These are phyloP conservation scores for Cygnus olor DNA, from an alignment of 2,797 vertebrate genomes.

Conservation along the genomic window DNA sequence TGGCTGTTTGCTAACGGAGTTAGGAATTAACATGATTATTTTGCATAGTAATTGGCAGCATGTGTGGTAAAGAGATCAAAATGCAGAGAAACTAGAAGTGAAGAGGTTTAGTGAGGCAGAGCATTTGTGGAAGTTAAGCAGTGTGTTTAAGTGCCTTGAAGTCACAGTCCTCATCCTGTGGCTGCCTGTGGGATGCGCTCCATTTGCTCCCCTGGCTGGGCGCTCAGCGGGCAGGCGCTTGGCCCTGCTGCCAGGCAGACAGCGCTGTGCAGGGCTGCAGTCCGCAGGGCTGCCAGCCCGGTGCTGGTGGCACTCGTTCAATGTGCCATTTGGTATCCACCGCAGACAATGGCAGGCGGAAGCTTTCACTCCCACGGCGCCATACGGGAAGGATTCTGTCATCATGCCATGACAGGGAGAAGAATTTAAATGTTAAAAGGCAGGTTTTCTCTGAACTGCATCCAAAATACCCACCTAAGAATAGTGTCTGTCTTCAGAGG, in stretches of 20 bases:
- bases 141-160: neutral
- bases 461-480: conserved; percentile 7
- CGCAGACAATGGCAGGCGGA: neutral
- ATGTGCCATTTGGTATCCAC: neutral
- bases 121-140: neutral
- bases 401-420: neutral
- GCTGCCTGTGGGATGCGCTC: fast-evolving
- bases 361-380: conserved; percentile 11
- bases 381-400: conserved; percentile 40
- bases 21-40: neutral
- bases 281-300: fast-evolving
- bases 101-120: neutral
- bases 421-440: conserved; percentile 2
- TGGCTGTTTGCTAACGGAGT: neutral
- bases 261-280: fast-evolving
- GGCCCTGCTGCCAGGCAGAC: neutral
- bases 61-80: neutral
- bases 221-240: neutral
- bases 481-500: neutral
- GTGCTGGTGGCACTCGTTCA: neutral
- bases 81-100: neutral
- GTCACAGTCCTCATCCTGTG: fast-evolving
- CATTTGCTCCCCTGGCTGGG: neutral
- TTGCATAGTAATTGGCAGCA: neutral
- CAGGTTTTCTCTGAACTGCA: neutral